phyloP scores from a whole-genome alignment of 2,113 vertebrate genomes.

The Dicerorhinus sumatrensis region DNA sequence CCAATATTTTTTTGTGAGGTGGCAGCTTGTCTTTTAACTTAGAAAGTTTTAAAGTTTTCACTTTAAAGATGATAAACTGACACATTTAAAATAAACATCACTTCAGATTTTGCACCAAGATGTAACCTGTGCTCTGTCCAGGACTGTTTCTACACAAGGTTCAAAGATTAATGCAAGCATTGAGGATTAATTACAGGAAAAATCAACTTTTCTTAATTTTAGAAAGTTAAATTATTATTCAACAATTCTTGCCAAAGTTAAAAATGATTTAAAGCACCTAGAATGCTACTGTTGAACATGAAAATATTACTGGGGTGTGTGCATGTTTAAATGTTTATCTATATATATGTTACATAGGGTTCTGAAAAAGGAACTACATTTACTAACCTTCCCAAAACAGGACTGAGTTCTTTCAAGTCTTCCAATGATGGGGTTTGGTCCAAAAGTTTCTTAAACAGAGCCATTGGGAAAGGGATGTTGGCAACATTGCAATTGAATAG shows the following conservation, averaged over 20 bases:
- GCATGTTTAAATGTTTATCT: conserved; percentile 39
- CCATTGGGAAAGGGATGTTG: conserved; percentile 95
- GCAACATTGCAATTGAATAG: conserved; percentile 95
- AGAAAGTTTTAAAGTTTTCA: neutral
- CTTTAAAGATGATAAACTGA: neutral
- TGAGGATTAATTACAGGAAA: neutral
- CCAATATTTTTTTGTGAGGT: neutral
- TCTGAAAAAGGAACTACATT: neutral
- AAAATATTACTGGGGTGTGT: neutral
- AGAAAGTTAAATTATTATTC: conserved; percentile 31
- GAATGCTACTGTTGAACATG: neutral
- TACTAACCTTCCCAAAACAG: conserved; percentile 94
- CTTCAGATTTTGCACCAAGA: neutral
- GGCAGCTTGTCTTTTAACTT: neutral
- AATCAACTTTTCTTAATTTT: conserved; percentile 10
- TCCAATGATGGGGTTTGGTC: conserved; percentile 90
- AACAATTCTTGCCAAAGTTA: conserved; percentile 35
- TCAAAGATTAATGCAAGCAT: neutral
- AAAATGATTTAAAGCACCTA: neutral
- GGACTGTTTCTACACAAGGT: neutral
- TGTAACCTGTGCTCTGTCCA: neutral
- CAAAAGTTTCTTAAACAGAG: conserved; percentile 96
- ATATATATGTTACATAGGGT: neutral
- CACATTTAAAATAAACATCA: neutral
- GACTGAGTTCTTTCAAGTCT: conserved; percentile 96